These are phyloP conservation scores for Scrobipalpa costella DNA, from an alignment of 2,888 invertebrate genomes.

Conservation along the genomic window DNA sequence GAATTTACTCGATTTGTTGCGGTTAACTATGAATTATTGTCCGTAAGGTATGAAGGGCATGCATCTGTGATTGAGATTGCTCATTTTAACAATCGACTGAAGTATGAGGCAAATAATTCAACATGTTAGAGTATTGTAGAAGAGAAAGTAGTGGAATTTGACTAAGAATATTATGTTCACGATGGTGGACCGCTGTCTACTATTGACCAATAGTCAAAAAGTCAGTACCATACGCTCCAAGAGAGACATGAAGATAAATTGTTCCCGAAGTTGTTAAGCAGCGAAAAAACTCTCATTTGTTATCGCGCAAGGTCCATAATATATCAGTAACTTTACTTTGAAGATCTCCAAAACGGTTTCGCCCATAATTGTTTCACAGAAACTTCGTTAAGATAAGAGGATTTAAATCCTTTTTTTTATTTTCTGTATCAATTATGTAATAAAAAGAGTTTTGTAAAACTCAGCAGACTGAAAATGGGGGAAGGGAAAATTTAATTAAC, in stretches of 20 bases:
- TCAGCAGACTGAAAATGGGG: constrained; percentile 28
- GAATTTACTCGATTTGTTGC: constrained; percentile 56
- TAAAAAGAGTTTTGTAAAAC: constrained; percentile 20
- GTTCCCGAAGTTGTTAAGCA: constrained; percentile 7
- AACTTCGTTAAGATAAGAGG: neutral
- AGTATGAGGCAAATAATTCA: neutral
- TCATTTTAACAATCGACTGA: neutral
- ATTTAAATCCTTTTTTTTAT: constrained; percentile 2
- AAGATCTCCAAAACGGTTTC: neutral
- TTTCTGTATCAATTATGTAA: neutral
- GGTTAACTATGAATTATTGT: constrained; percentile 61
- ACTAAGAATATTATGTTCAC: neutral
- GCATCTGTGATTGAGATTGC: neutral
- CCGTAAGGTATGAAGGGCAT: constrained; percentile 36
- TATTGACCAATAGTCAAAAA: constrained; percentile 28
- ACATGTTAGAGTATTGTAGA: neutral
- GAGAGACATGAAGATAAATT: constrained; percentile 22
- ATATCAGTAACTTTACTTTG: neutral
- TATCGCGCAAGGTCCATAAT: neutral
- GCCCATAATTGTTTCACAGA: neutral
- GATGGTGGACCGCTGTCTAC: constrained; percentile 6
- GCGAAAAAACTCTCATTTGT: constrained; percentile 21
- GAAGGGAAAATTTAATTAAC: constrained; percentile 26
- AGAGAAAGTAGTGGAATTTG: neutral
- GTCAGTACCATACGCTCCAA: constrained; percentile 19